Evolutionary conservation across 2,888 invertebrate species (phyloP).

Genomic region (Cerceris ruficornis): DNA sequence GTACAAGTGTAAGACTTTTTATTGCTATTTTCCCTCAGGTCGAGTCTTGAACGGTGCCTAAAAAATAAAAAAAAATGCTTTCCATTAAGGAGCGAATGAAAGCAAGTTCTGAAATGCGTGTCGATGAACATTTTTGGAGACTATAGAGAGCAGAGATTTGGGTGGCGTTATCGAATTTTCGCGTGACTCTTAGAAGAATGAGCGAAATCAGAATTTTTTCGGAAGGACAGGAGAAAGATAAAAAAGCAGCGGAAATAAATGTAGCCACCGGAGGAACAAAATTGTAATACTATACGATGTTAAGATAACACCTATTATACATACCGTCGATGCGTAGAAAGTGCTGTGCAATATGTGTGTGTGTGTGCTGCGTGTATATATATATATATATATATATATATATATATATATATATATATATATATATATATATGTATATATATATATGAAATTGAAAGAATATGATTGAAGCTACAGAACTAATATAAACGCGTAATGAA

Average conservation of each 20-base stretch:
- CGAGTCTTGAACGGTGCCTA: slow-evolving; percentile 64
- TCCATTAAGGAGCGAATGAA: slow-evolving; percentile 52
- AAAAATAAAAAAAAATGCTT: slow-evolving; percentile 38
- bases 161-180: slow-evolving; percentile 14
- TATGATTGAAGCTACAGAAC: slow-evolving; percentile 53
- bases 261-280: slow-evolving; percentile 57
- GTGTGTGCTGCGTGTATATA: slow-evolving; percentile 32
- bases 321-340: slow-evolving; percentile 64
- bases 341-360: slow-evolving; percentile 52
- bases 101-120: slow-evolving; percentile 66
- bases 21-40: slow-evolving; percentile 56
- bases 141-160: not conserved
- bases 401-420: too few species aligned
- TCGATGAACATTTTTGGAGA: slow-evolving; percentile 41
- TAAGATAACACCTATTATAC: slow-evolving; percentile 58
- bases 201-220: slow-evolving; percentile 18
- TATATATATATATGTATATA: too few species aligned
- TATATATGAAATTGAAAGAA: slow-evolving; percentile 32
- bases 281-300: slow-evolving; percentile 58
- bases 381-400: slow-evolving; percentile 32
- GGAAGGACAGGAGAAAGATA: slow-evolving; percentile 16
- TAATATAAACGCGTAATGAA: slow-evolving; percentile 70
- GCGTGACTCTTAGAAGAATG: slow-evolving; percentile 12
- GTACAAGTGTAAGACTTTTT: slow-evolving; percentile 58
- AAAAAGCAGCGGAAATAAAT: not conserved